Conservation (phyloP, 92 coral and sea anemone species). For the Palythoa caribaeorum region DNA sequence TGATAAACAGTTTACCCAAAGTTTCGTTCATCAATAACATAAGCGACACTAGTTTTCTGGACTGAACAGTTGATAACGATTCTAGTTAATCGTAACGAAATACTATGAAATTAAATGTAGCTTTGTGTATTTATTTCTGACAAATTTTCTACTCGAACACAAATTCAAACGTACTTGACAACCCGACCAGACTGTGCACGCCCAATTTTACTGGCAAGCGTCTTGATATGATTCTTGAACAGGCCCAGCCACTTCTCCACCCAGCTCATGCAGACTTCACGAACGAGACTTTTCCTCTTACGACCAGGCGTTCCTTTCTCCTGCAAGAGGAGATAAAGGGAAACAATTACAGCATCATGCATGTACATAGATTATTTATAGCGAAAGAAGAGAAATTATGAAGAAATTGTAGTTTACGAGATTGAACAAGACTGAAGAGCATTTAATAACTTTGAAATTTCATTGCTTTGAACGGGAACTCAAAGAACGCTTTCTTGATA, state of each 20-base stretch:
- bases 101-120: not conserved
- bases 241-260: conserved; percentile 88
- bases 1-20: no score
- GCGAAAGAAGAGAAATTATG: no score
- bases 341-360: not conserved
- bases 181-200: conserved; percentile 97
- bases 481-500: no score
- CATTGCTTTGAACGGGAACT: no score
- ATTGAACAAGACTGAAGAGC: no score
- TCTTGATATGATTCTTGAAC: conserved; percentile 89
- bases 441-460: no score
- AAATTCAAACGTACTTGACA: conserved; percentile 75
- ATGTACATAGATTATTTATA: not conserved
- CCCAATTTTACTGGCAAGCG: conserved; percentile 94
- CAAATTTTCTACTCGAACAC: no score
- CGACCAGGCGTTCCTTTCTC: conserved; percentile 79
- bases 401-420: no score
- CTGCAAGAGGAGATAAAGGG: conserved; percentile 34
- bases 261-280: conserved; percentile 87
- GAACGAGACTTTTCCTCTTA: conserved; percentile 79
- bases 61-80: no score
- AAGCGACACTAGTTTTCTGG: no score
- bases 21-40: no score
- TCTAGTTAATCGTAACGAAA: no score
- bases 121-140: not conserved